Conservation (phyloP, 2,888 invertebrate species). For the Isotomurus palustris region DNA sequence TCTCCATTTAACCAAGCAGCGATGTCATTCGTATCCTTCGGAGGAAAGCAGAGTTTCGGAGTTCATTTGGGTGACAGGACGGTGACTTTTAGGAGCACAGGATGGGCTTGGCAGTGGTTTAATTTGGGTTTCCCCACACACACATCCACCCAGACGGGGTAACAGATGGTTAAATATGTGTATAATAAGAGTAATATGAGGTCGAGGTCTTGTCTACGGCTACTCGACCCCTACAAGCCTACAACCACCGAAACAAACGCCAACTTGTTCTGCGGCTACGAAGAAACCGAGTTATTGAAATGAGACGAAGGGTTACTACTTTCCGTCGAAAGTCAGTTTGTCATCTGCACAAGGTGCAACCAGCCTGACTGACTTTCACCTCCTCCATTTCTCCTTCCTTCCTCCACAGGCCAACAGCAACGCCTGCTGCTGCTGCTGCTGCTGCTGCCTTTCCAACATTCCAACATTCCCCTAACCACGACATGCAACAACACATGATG, state of each 20-base stretch:
- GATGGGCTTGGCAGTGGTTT: background rate
- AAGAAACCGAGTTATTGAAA: constrained; percentile 1
- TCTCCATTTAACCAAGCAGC: too few species aligned
- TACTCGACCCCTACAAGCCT: background rate
- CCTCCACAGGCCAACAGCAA: too few species aligned
- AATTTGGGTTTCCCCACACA: background rate
- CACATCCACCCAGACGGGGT: background rate
- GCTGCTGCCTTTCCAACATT: too few species aligned
- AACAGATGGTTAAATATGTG: constrained; percentile 27
- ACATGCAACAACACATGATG: too few species aligned
- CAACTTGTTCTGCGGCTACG: background rate
- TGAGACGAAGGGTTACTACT: constrained; percentile 1
- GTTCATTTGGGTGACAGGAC: too few species aligned
- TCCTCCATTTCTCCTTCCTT: background rate
- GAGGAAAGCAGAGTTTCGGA: too few species aligned
- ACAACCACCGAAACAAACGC: too few species aligned
- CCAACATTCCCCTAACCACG: too few species aligned
- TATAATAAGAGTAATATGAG: constrained; percentile 15
- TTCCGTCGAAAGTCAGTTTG: constrained; percentile 1
- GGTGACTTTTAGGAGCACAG: background rate
- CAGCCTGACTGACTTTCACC: background rate
- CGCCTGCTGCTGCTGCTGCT: too few species aligned
- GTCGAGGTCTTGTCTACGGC: constrained; percentile 1
- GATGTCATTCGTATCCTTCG: too few species aligned
- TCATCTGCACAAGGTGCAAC: constrained; percentile 1